phyloP scores from a whole-genome alignment of 2,113 vertebrate species.

The Zosterops pallidus region DNA sequence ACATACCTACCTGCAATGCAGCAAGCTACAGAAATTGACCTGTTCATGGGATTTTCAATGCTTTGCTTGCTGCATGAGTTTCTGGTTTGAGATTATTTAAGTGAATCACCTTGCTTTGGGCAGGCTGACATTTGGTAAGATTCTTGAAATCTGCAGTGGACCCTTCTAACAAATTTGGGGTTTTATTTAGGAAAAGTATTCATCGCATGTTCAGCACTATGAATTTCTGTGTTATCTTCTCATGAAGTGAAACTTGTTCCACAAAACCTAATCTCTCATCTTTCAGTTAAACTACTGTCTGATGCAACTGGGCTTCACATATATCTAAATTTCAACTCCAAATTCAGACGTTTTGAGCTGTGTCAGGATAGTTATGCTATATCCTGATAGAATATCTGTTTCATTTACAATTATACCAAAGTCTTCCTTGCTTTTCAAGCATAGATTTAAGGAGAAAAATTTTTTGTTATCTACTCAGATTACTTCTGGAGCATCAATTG shows the following conservation, averaged over 20 bases:
- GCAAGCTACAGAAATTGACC: neutral
- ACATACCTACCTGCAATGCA: neutral
- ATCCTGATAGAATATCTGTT: neutral
- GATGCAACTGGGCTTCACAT: neutral
- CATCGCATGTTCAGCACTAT: rapidly evolving
- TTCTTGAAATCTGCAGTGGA: neutral
- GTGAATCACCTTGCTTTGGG: neutral
- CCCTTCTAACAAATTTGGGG: neutral
- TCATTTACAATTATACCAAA: neutral
- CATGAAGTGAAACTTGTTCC: neutral
- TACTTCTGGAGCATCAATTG: neutral
- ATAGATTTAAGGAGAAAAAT: neutral
- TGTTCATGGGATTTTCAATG: neutral
- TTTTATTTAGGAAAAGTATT: neutral
- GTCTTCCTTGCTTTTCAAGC: neutral
- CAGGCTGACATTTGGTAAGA: neutral
- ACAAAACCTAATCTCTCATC: neutral
- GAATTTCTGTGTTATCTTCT: neutral
- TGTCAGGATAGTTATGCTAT: neutral
- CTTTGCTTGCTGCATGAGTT: neutral
- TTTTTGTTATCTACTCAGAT: neutral
- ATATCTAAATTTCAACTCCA: neutral
- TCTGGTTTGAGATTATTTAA: neutral
- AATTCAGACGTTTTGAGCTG: neutral
- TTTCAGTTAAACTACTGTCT: neutral